These are phyloP conservation scores for Drosophila orosa DNA, from an alignment of 1,140 invertebrate species.

Conservation along the genomic window DNA sequence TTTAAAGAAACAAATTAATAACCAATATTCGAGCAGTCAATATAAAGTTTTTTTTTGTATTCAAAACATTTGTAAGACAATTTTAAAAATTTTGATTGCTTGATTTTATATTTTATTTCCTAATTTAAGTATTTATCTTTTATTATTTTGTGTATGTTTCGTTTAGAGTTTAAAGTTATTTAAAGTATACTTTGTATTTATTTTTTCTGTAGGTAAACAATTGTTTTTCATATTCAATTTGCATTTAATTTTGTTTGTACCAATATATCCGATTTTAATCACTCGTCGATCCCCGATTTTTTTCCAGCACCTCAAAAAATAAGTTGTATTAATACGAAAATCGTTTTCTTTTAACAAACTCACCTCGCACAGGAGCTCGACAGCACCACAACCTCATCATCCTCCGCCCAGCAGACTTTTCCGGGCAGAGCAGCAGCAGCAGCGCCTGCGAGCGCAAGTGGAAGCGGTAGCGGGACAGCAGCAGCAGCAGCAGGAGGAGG, in stretches of 20 bases:
- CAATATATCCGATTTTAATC: neutral
- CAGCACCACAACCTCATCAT: slow-evolving; percentile 81
- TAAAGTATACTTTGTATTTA: no score
- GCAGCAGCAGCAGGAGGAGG: slow-evolving; percentile 47
- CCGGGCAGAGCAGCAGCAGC: slow-evolving; percentile 28
- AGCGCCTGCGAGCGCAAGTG: slow-evolving; percentile 47
- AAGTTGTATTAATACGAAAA: neutral
- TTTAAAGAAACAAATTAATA: no score
- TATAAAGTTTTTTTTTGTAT: neutral
- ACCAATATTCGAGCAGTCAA: no score
- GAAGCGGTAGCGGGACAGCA: slow-evolving; percentile 67
- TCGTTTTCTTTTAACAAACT: neutral
- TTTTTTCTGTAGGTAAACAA: no score
- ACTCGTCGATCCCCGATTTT: slow-evolving; percentile 2
- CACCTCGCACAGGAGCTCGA: slow-evolving; percentile 57
- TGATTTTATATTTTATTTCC: no score
- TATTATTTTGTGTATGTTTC: no score
- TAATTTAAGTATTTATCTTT: no score
- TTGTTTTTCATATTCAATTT: neutral
- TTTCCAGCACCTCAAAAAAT: slow-evolving; percentile 1
- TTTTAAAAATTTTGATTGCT: no score
- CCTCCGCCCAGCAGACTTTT: slow-evolving; percentile 43
- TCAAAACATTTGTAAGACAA: neutral
- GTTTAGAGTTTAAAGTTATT: no score
- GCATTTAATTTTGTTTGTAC: neutral